These are phyloP conservation scores for Eurystomus glaucurus DNA, from an alignment of 2,797 vertebrate genomes.

Conservation along the genomic window DNA sequence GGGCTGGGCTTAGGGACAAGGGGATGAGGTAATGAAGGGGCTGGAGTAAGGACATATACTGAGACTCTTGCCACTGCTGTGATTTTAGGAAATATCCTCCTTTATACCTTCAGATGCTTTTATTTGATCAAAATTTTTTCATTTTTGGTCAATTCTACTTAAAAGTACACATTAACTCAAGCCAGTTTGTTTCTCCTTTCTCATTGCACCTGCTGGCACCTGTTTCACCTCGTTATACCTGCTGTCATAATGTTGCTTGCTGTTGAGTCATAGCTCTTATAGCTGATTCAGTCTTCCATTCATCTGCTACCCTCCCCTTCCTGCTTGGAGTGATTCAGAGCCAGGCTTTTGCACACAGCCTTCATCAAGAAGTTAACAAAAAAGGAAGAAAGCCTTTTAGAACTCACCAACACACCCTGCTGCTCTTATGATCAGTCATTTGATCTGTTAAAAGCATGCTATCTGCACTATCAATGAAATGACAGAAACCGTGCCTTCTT, in stretches of 20 bases:
- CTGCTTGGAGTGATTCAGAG: background rate
- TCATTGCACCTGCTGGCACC: background rate
- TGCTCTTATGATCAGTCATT: rapidly evolving
- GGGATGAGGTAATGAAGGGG: rapidly evolving
- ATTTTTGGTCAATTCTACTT: background rate
- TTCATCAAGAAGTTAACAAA: background rate
- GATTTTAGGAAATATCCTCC: background rate
- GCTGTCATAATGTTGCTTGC: background rate
- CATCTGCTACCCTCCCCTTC: background rate
- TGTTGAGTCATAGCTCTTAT: background rate
- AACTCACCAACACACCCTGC: background rate
- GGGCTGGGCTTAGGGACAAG: background rate
- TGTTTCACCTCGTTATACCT: background rate
- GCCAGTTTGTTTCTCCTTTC: background rate
- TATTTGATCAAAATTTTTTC: background rate
- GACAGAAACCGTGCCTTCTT: background rate
- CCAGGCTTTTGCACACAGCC: background rate
- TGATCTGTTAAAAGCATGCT: background rate
- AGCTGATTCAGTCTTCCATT: background rate
- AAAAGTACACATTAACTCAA: background rate
- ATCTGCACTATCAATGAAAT: background rate
- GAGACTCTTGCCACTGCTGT: background rate
- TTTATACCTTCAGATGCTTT: background rate
- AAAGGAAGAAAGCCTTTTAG: background rate
- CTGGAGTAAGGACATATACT: background rate